These are phyloP conservation scores for Phthorimaea operculella DNA, from an alignment of 1,140 invertebrate genomes.

Conservation along the genomic window DNA sequence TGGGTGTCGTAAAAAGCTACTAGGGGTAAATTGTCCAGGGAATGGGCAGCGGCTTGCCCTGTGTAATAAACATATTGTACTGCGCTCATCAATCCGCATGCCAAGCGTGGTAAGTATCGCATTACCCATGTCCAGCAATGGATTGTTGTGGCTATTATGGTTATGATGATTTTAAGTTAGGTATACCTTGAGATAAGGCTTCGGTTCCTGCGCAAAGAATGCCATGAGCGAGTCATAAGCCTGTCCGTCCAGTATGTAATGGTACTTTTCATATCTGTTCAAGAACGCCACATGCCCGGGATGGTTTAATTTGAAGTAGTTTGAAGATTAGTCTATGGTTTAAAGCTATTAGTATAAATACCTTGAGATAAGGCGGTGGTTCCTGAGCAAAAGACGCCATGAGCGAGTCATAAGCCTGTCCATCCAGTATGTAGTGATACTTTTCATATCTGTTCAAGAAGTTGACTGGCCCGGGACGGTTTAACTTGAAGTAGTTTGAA, in stretches of 20 bases:
- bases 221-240: conserved; percentile 72
- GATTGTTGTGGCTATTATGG: too few species aligned
- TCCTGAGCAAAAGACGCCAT: conserved; percentile 74
- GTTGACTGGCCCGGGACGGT: conserved; percentile 73
- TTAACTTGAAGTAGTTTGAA: conserved; percentile 69
- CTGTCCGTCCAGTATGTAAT: conserved; percentile 77
- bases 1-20: too few species aligned
- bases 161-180: too few species aligned
- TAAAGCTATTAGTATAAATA: too few species aligned
- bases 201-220: conserved; percentile 75
- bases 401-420: conserved; percentile 73
- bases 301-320: conserved; percentile 72
- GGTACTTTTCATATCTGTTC: conserved; percentile 73
- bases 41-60: too few species aligned
- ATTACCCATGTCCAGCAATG: too few species aligned
- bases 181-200: conserved; percentile 65
- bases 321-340: too few species aligned
- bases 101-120: too few species aligned
- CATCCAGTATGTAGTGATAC: conserved; percentile 78
- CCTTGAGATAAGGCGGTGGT: conserved; percentile 69
- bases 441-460: conserved; percentile 76
- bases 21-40: too few species aligned
- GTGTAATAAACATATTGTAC: too few species aligned
- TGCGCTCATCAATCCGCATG: too few species aligned
- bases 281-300: conserved; percentile 77